Evolutionary conservation across 1,140 invertebrate genomes (phyloP).

Genomic region (Aethina tumida): DNA sequence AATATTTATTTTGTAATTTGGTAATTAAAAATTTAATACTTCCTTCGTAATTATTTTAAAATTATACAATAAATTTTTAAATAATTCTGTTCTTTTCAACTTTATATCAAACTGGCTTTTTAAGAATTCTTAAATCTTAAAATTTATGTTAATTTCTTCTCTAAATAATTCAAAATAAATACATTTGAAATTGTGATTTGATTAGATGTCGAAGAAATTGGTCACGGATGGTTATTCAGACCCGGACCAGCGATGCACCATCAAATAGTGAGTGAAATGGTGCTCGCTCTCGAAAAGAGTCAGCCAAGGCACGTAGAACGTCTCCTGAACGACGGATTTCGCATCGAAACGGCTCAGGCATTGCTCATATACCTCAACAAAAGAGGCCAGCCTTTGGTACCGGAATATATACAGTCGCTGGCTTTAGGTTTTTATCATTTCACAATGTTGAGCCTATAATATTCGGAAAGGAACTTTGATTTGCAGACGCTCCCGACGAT

Average conservation of each 20-base stretch:
- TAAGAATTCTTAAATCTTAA: too few relatives aligned
- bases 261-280: conserved; percentile 17
- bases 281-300: conserved; percentile 14
- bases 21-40: too few relatives aligned
- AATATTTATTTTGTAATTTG: too few relatives aligned
- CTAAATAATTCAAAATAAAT: too few relatives aligned
- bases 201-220: conserved; percentile 15
- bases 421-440: conserved; percentile 33
- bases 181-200: too few relatives aligned
- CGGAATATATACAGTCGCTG: conserved; percentile 36
- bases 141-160: too few relatives aligned
- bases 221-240: conserved; percentile 18
- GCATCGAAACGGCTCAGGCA: conserved; percentile 32
- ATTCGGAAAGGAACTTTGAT: background rate
- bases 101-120: too few relatives aligned
- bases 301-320: conserved; percentile 12
- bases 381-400: conserved; percentile 37
- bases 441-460: background rate
- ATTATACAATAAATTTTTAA: too few relatives aligned
- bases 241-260: conserved; percentile 14
- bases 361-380: conserved; percentile 35
- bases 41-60: too few relatives aligned
- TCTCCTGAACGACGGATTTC: conserved; percentile 23
- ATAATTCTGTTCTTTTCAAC: too few relatives aligned
- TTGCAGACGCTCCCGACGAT: conserved; percentile 28